A percentile compares a stretch with the other conserved stretches of the same genome.
These are phyloP conservation scores for Lophura nycthemera DNA, from an alignment of 2,113 vertebrate species.

Conservation along the genomic window DNA sequence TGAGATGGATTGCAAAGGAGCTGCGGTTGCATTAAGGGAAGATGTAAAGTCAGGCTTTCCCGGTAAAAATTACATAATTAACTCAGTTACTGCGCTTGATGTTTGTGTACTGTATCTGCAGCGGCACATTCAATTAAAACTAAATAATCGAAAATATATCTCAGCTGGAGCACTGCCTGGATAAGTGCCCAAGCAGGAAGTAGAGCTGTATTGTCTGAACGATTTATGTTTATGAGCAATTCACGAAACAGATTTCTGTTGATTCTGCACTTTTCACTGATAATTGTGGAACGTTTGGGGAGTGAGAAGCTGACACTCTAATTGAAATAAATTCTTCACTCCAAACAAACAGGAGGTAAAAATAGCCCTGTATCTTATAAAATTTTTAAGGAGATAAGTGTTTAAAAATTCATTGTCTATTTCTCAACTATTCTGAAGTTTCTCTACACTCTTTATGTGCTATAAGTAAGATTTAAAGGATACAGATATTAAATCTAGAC, in stretches of 20 bases:
- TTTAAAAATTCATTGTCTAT: conserved; percentile 50
- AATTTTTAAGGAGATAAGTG: conserved; percentile 17
- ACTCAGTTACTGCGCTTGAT: background rate
- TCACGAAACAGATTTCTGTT: conserved; percentile 35
- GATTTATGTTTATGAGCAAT: conserved; percentile 32
- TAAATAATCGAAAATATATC: conserved; percentile 57
- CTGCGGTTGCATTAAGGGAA: background rate
- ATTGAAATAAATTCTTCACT: conserved; percentile 25
- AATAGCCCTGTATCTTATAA: conserved; percentile 5
- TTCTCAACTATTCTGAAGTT: background rate
- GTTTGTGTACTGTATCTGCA: conserved; percentile 13
- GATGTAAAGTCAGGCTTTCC: background rate
- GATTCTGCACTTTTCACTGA: conserved; percentile 35
- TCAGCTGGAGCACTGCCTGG: conserved; percentile 19
- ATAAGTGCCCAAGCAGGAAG: conserved; percentile 37
- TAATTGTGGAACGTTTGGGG: background rate
- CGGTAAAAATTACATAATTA: background rate
- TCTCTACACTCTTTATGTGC: background rate
- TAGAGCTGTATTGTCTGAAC: conserved; percentile 14
- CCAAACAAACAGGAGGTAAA: conserved; percentile 34
- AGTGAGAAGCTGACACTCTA: background rate
- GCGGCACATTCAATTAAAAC: conserved; percentile 40
- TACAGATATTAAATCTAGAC: background rate
- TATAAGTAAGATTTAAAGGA: background rate
- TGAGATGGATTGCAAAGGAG: background rate